phyloP scores from a whole-genome alignment of 1,140 invertebrate species.

The Vanessa tameamea region DNA sequence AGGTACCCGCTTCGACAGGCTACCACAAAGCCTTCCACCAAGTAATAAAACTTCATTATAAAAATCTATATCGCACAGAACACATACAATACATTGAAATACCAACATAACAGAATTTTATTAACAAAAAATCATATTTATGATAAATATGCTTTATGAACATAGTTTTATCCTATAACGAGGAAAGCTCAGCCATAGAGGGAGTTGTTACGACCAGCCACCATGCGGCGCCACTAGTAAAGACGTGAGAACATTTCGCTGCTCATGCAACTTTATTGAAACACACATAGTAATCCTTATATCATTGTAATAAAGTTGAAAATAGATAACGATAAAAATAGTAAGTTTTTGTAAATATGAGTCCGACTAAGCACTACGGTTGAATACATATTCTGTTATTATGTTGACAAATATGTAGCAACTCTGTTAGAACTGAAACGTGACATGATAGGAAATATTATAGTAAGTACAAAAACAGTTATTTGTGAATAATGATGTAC shows the following conservation, averaged over 20 bases:
- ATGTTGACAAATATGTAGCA: slow-evolving; percentile 65
- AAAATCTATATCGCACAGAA: background rate
- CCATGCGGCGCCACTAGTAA: slow-evolving; percentile 55
- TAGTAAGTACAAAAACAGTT: slow-evolving; percentile 34
- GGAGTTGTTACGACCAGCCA: slow-evolving; percentile 48
- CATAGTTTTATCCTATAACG: slow-evolving; percentile 34
- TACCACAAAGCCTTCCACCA: background rate
- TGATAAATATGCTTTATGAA: slow-evolving; percentile 32
- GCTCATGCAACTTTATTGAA: slow-evolving; percentile 35
- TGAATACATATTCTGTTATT: slow-evolving; percentile 73
- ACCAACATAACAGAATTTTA: slow-evolving; percentile 1
- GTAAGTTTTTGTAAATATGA: slow-evolving; percentile 27
- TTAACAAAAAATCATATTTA: slow-evolving; percentile 22
- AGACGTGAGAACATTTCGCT: slow-evolving; percentile 60
- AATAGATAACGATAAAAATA: slow-evolving; percentile 22
- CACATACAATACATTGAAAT: background rate
- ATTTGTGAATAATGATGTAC: slow-evolving; percentile 29
- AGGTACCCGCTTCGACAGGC: background rate
- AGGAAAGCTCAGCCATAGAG: slow-evolving; percentile 36
- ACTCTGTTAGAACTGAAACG: slow-evolving; percentile 44
- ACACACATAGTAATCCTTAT: slow-evolving; percentile 36
- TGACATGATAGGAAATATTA: slow-evolving; percentile 42
- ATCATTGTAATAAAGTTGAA: slow-evolving; percentile 39
- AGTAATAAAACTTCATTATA: background rate
- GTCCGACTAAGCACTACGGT: slow-evolving; percentile 52